A percentile compares a stretch with the other conserved stretches of the same genome.
Evolutionary conservation across 2,888 invertebrate genomes (phyloP).

Genomic region (Apodemia hepburni): DNA sequence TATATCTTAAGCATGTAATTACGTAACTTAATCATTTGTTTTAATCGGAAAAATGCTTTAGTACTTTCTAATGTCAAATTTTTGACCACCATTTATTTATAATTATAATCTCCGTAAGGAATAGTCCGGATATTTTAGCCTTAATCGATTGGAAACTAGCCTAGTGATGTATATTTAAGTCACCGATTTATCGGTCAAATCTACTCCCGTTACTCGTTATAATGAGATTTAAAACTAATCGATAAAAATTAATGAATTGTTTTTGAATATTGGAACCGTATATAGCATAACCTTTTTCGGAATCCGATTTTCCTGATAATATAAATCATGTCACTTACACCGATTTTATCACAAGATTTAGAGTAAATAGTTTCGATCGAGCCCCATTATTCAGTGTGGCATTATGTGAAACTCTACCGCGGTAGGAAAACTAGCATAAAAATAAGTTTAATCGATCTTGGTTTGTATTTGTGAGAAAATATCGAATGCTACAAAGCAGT

Average conservation of each 20-base stretch:
- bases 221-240: constrained; percentile 60
- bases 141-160: constrained; percentile 47
- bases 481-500: neutral
- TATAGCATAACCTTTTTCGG: constrained; percentile 20
- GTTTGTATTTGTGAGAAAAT: neutral
- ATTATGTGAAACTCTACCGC: constrained; percentile 3
- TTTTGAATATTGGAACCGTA: constrained; percentile 14
- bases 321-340: constrained; percentile 19
- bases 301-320: constrained; percentile 36
- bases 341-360: constrained; percentile 15
- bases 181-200: constrained; percentile 44
- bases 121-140: constrained; percentile 45
- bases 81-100: constrained; percentile 42
- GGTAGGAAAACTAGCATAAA: constrained; percentile 2
- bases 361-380: constrained; percentile 14
- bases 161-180: constrained; percentile 23
- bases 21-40: neutral
- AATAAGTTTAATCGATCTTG: constrained; percentile 5
- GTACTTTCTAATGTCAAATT: constrained; percentile 37
- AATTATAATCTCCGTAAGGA: neutral
- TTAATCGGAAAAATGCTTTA: neutral
- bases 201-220: constrained; percentile 60
- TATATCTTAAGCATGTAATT: too few relatives aligned
- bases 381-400: constrained; percentile 1
- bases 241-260: constrained; percentile 47